A percentile compares a stretch with the other conserved stretches of the same genome.
phyloP scores from a whole-genome alignment of 2,888 invertebrate genomes.

The Drosophila mettleri region DNA sequence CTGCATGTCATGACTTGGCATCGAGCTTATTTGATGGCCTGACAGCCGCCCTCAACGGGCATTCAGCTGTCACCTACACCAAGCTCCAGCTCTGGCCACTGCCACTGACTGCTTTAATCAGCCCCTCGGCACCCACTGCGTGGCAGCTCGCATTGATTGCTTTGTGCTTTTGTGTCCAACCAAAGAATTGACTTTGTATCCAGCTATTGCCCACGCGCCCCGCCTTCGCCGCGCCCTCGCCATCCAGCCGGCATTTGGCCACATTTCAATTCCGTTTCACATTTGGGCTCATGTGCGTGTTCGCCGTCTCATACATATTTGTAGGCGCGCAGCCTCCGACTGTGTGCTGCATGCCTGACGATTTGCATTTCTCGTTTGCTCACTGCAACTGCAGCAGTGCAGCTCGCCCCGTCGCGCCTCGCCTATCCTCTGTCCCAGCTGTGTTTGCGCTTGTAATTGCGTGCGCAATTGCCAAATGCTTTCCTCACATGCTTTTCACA shows the following conservation, averaged over 20 bases:
- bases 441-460: conserved; percentile 57
- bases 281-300: conserved; percentile 42
- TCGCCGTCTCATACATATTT: not conserved
- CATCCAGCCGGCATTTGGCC: conserved; percentile 3
- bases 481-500: conserved; percentile 25
- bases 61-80: conserved; percentile 2
- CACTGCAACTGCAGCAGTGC: conserved; percentile 5
- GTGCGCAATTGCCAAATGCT: conserved; percentile 39
- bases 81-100: too few relatives aligned
- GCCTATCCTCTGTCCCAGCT: not conserved
- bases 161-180: conserved; percentile 40
- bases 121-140: not conserved
- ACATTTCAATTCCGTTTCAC: conserved; percentile 52
- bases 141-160: conserved; percentile 45
- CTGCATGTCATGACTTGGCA: conserved; percentile 33
- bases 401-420: not conserved
- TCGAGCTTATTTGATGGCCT: conserved; percentile 49
- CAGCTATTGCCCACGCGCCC: conserved; percentile 2
- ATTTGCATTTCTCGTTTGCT: conserved; percentile 65
- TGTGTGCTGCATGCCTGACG: conserved; percentile 67
- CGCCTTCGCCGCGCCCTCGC: not conserved
- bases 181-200: conserved; percentile 15
- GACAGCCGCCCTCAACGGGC: conserved; percentile 14
- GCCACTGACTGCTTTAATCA: not conserved
- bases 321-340: conserved; percentile 27